phyloP scores from a whole-genome alignment of 2,113 vertebrate species.

The Leptobrachium ailaonicum region DNA sequence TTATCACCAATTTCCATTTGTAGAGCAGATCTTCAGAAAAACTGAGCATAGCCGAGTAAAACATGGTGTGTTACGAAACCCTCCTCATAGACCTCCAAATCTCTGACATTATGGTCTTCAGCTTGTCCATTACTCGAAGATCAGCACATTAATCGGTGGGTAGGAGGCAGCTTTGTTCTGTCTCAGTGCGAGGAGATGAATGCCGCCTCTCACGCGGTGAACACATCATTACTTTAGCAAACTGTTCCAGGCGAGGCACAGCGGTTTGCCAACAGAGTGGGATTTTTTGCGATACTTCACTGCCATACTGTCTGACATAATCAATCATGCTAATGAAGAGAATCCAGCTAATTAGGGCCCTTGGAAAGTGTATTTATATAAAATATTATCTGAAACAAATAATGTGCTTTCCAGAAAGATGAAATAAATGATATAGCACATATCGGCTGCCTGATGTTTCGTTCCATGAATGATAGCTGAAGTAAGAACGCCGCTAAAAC shows the following conservation, averaged over 20 bases:
- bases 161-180: conserved; percentile 41
- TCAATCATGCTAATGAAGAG: conserved; percentile 55
- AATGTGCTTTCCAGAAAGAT: not conserved
- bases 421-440: too few species aligned
- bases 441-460: too few species aligned
- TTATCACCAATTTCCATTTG: too few species aligned
- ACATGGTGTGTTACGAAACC: too few species aligned
- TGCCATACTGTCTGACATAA: conserved; percentile 56
- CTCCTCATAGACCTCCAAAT: not conserved
- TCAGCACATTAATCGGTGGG: conserved; percentile 48
- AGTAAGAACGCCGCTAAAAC: too few species aligned
- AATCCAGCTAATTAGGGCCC: conserved; percentile 55
- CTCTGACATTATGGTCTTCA: conserved; percentile 25
- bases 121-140: conserved; percentile 13
- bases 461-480: too few species aligned
- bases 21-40: not conserved
- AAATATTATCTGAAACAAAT: conserved; percentile 43
- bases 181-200: conserved; percentile 47
- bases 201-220: conserved; percentile 49
- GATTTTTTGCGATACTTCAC: conserved; percentile 58
- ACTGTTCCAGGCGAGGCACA: conserved; percentile 39
- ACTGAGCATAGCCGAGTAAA: too few species aligned
- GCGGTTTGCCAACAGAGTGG: conserved; percentile 45
- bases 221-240: conserved; percentile 42
- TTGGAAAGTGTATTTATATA: conserved; percentile 43